These are phyloP conservation scores for Tachypleus tridentatus DNA, from an alignment of 1,140 invertebrate genomes.

Conservation along the genomic window DNA sequence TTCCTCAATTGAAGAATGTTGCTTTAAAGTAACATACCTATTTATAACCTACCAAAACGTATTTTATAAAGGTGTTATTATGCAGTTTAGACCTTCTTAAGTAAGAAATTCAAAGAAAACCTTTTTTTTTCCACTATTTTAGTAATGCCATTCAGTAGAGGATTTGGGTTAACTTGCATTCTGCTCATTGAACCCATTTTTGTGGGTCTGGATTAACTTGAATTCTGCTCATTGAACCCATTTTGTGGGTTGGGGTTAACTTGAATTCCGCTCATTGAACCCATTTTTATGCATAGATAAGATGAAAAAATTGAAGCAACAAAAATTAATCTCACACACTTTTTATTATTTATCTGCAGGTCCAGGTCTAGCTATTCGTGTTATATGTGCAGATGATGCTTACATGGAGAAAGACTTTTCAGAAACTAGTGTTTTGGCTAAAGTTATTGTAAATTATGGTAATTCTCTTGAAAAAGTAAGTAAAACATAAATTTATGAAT, in stretches of 20 bases:
- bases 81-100: no score
- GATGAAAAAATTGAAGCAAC: no score
- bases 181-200: no score
- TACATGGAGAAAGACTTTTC: conserved; percentile 89
- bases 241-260: conserved; percentile 52
- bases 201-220: no score
- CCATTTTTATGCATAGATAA: neutral
- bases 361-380: conserved; percentile 80
- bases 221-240: neutral
- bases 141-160: no score
- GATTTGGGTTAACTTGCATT: no score
- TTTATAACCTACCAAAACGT: no score
- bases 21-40: no score
- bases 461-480: conserved; percentile 70
- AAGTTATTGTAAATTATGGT: conserved; percentile 85
- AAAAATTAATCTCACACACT: neutral
- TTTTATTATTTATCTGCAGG: conserved; percentile 28
- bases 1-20: no score
- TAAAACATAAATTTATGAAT: neutral
- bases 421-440: conserved; percentile 79
- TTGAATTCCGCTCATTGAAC: neutral
- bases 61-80: no score
- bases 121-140: no score
- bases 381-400: conserved; percentile 93
- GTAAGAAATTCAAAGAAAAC: no score